Evolutionary conservation across 2,888 invertebrate species (phyloP).

Genomic region (Cheilosia vulpina): DNA sequence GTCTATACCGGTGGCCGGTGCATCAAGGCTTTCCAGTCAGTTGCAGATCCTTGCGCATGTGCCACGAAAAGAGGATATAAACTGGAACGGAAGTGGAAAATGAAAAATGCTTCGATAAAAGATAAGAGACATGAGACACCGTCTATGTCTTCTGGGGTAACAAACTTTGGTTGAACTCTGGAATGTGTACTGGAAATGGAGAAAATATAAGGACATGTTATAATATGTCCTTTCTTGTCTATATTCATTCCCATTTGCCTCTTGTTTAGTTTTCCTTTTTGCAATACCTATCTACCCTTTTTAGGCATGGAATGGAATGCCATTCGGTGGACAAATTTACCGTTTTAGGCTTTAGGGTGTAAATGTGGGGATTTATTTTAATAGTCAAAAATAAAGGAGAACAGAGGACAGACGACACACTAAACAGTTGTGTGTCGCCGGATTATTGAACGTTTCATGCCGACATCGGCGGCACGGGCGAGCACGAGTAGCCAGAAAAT

Average conservation of each 20-base stretch:
- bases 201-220: background rate
- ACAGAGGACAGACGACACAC: background rate
- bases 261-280: background rate
- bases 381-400: slow-evolving; percentile 17
- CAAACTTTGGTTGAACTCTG: too few species aligned
- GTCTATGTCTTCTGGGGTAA: too few species aligned
- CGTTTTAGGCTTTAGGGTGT: slow-evolving; percentile 12
- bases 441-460: slow-evolving; percentile 26
- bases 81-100: background rate
- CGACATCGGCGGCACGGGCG: background rate
- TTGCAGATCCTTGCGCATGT: slow-evolving; percentile 36
- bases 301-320: background rate
- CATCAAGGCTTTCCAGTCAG: background rate
- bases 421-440: slow-evolving; percentile 13
- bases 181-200: background rate
- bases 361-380: slow-evolving; percentile 44
- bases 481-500: background rate
- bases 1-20: background rate
- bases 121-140: too few species aligned
- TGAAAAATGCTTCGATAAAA: background rate
- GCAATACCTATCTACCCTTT: slow-evolving; percentile 9
- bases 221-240: background rate
- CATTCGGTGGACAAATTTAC: slow-evolving; percentile 18
- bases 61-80: slow-evolving; percentile 7
- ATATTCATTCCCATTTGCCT: background rate